Conservation (phyloP, 2,113 vertebrate genomes). For the Oplegnathus fasciatus region DNA sequence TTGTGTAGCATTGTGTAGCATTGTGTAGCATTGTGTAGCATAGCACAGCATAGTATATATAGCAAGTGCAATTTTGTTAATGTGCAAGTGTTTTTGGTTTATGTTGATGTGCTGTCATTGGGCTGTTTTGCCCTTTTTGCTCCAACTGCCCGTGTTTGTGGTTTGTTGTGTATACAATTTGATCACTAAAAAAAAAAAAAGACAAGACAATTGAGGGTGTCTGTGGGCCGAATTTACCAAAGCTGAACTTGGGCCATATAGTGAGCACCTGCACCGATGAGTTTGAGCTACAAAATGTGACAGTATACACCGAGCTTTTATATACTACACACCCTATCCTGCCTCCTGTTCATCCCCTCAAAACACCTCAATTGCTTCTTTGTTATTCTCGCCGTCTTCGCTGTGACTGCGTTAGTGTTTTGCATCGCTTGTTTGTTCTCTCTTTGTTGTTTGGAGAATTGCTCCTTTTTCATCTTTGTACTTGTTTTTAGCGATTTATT, state of each 20-base stretch:
- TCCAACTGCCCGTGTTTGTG: not conserved
- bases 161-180: not conserved
- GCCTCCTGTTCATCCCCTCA: constrained; percentile 3
- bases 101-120: too few species aligned
- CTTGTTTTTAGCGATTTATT: constrained; percentile 59
- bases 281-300: not conserved
- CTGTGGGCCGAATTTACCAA: too few species aligned
- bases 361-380: constrained; percentile 7
- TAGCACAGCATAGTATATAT: not conserved
- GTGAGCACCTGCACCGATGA: not conserved
- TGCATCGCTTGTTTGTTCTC: constrained; percentile 25
- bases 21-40: not conserved
- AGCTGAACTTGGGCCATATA: not conserved
- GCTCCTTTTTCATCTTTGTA: constrained; percentile 13
- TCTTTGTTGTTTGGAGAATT: constrained; percentile 37
- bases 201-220: too few species aligned
- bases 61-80: too few species aligned
- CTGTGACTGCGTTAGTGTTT: constrained; percentile 13
- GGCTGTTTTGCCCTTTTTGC: too few species aligned
- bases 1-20: not conserved
- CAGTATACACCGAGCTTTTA: not conserved
- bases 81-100: too few species aligned
- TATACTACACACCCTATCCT: not conserved
- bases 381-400: constrained; percentile 16
- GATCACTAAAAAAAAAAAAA: too few species aligned